Evolutionary conservation across 2,797 vertebrate genomes (phyloP).

Genomic region (Holocentrus rufus): DNA sequence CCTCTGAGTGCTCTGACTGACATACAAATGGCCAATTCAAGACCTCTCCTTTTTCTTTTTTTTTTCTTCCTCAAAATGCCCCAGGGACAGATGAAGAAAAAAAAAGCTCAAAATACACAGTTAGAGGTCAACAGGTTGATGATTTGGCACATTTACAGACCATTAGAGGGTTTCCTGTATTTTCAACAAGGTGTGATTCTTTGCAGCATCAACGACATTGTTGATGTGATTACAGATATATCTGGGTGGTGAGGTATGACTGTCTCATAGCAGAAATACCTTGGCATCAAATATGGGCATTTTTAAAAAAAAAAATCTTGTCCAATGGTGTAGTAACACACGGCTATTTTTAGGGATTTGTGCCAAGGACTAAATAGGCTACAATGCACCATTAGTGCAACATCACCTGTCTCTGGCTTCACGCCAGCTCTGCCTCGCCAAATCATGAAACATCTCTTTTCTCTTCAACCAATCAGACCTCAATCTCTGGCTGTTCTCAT

Average conservation of each 20-base stretch:
- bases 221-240: conserved; percentile 1
- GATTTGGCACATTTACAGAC: conserved; percentile 53
- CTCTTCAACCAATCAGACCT: conserved; percentile 73
- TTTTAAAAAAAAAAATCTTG: background rate
- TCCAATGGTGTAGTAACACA: conserved; percentile 10
- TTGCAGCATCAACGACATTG: background rate
- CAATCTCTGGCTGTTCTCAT: conserved; percentile 72
- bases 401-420: conserved; percentile 77
- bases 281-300: background rate
- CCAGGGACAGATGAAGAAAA: conserved; percentile 34
- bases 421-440: conserved; percentile 68
- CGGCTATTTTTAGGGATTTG: conserved; percentile 24
- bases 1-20: conserved; percentile 72
- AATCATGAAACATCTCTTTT: conserved; percentile 73
- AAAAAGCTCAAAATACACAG: conserved; percentile 38
- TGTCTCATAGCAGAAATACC: too few relatives aligned
- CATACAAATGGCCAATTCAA: conserved; percentile 76
- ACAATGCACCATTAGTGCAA: conserved; percentile 54
- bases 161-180: conserved; percentile 35
- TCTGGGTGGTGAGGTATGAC: background rate
- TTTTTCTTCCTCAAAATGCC: conserved; percentile 44
- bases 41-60: conserved; percentile 48
- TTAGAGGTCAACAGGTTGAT: conserved; percentile 64
- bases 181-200: conserved; percentile 28
- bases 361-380: conserved; percentile 52